Base-by-base conservation (phyloP, 2,113 vertebrate genomes). In the Vidua chalybeata region DNA sequence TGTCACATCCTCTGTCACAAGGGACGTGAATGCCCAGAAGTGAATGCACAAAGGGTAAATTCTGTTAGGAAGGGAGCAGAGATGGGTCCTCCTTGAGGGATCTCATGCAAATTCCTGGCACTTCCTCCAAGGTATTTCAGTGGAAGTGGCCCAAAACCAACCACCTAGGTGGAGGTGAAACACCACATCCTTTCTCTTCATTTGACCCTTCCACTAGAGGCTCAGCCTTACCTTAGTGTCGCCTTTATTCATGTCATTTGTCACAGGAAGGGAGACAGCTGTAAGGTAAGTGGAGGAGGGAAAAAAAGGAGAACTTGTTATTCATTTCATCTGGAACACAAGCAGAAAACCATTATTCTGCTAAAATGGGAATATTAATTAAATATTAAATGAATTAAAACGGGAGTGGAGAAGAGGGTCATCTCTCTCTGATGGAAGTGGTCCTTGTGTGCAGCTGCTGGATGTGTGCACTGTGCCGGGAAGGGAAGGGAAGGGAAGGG, bases 211-310 rank as follows among this genome's bases (percentile, higher is more conserved):
- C 26, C 24, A 51, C 46, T 75, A 63, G 14, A 62, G 24, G 7
- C 24, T 62, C 48, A 75, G 85, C 73, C 98, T 98, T 97, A 98
- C 98, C 98, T 98, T 97, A 1, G 97, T 93, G 92, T 98, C 98
- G 15, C 97, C 97, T 94, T 97, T 98, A 97, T 90, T 94, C 96
- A 96, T 85, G 71, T 97, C 97, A 21, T 96, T 98, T 93, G 93
- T 94, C 93, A 98, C 97, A 4, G 98, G 98, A 77, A 98, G 95
- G 64, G 98, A 96, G 56, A 96, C n/a, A 5, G 93, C 98, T 98
- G 86, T 48, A 76, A 84, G 94, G 79, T 19, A 54, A 93, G 82
- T 37, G 52, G 31, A 84, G 13, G 78, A 49, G 21, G 10, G 15
- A 30, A 20, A 54, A 51, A 72, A 79, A 26, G 14, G 61, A 84